Evolutionary conservation across 2,888 invertebrate species (phyloP).

Genomic region (Thyatira batis): DNA sequence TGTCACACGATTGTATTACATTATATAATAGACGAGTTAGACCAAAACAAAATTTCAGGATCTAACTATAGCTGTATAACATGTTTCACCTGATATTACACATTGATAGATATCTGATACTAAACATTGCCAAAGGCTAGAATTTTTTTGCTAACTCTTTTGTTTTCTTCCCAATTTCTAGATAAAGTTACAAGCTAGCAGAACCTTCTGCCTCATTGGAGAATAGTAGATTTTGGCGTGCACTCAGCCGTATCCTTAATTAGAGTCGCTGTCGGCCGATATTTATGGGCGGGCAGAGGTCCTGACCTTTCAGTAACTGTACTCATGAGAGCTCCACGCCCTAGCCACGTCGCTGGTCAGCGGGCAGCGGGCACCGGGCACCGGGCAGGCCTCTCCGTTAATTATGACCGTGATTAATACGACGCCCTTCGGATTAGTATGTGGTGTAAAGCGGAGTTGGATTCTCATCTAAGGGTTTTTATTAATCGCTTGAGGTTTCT

Average conservation of each 20-base stretch:
- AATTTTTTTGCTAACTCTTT: no score
- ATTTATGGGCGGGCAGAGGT: conserved; percentile 18
- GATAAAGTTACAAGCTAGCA: background rate
- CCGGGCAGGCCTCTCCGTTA: conserved; percentile 22
- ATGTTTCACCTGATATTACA: no score
- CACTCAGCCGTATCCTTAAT: conserved; percentile 6
- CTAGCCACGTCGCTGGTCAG: conserved; percentile 9
- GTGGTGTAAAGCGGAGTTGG: conserved; percentile 15
- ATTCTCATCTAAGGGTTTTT: conserved; percentile 2
- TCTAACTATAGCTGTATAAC: no score
- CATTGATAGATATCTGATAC: no score
- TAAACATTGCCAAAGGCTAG: no score
- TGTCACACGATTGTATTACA: background rate
- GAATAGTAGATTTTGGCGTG: background rate
- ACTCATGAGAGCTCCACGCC: conserved; percentile 16
- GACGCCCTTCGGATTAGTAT: conserved; percentile 33
- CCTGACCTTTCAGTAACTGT: conserved; percentile 12
- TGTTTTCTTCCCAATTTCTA: no score
- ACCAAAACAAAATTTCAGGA: background rate
- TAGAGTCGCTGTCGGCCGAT: conserved; percentile 14
- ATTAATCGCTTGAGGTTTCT: conserved; percentile 1
- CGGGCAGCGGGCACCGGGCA: conserved; percentile 6
- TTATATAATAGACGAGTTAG: background rate
- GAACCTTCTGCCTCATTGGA: background rate
- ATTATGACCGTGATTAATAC: conserved; percentile 45